phyloP scores from a whole-genome alignment of 2,113 vertebrate species.

The Brachirus orientalis region DNA sequence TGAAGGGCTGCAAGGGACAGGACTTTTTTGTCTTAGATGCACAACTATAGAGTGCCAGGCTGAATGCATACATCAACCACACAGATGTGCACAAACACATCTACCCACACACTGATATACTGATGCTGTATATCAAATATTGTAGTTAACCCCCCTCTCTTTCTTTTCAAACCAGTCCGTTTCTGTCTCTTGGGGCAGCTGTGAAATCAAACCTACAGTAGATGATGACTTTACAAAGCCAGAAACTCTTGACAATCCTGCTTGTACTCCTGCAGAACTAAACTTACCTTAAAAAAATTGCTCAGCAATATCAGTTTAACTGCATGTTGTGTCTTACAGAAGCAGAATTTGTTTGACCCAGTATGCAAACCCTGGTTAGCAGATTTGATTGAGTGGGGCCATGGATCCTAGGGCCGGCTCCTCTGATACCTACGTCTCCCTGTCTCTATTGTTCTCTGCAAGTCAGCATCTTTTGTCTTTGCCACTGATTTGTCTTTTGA shows the following conservation, averaged over 20 bases:
- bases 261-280: constrained; percentile 32
- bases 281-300: neutral
- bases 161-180: too few relatives aligned
- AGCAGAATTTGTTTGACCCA: constrained; percentile 65
- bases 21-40: constrained; percentile 61
- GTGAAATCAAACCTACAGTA: constrained; percentile 52
- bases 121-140: constrained; percentile 55
- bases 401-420: constrained; percentile 72
- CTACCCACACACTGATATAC: constrained; percentile 36
- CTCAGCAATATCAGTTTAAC: constrained; percentile 40
- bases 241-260: constrained; percentile 33
- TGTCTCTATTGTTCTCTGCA: constrained; percentile 78
- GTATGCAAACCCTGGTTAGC: constrained; percentile 59
- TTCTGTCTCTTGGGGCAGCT: too few relatives aligned
- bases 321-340: constrained; percentile 22
- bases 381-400: constrained; percentile 72
- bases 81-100: constrained; percentile 27
- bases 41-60: constrained; percentile 42
- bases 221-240: constrained; percentile 63
- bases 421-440: constrained; percentile 76
- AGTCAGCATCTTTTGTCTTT: constrained; percentile 85
- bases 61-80: constrained; percentile 59
- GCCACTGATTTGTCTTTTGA: constrained; percentile 84
- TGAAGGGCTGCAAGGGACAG: constrained; percentile 68
- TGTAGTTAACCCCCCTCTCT: constrained; percentile 49